Conservation (phyloP, 2,113 vertebrate species). For the Sitta europaea region DNA sequence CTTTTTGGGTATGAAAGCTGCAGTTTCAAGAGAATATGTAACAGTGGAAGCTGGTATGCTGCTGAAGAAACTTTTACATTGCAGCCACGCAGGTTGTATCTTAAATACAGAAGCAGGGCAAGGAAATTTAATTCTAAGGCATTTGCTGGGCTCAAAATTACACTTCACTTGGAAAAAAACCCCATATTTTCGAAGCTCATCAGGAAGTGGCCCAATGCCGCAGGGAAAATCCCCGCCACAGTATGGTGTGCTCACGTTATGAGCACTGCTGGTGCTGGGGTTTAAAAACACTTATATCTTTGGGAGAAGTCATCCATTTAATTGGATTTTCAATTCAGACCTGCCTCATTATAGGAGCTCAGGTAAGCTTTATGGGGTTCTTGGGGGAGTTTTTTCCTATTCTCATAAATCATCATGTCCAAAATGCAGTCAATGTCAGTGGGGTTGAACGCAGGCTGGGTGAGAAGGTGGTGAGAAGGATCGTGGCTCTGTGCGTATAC, state of each 20-base stretch:
- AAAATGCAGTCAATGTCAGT: background rate
- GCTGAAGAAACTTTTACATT: background rate
- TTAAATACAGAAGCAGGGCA: too few relatives aligned
- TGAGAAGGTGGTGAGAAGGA: background rate
- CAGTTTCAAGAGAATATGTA: accelerated
- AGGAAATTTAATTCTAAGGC: background rate
- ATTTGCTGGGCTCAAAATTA: too few relatives aligned
- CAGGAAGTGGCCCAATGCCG: accelerated
- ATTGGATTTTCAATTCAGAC: accelerated
- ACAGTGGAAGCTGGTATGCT: background rate
- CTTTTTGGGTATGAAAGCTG: accelerated
- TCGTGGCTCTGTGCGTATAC: background rate
- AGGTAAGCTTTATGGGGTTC: background rate
- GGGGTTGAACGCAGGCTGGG: background rate
- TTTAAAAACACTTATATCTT: background rate
- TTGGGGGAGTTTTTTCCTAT: background rate
- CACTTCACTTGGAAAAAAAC: accelerated
- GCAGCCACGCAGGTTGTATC: background rate
- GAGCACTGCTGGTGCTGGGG: too few relatives aligned
- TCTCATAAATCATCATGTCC: background rate
- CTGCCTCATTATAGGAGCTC: background rate
- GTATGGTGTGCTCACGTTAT: accelerated
- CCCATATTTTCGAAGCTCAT: accelerated
- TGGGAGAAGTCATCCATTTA: background rate
- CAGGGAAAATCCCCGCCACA: accelerated